Base-by-base conservation (phyloP, 2,113 vertebrate genomes). In the Melanerpes formicivorus region DNA sequence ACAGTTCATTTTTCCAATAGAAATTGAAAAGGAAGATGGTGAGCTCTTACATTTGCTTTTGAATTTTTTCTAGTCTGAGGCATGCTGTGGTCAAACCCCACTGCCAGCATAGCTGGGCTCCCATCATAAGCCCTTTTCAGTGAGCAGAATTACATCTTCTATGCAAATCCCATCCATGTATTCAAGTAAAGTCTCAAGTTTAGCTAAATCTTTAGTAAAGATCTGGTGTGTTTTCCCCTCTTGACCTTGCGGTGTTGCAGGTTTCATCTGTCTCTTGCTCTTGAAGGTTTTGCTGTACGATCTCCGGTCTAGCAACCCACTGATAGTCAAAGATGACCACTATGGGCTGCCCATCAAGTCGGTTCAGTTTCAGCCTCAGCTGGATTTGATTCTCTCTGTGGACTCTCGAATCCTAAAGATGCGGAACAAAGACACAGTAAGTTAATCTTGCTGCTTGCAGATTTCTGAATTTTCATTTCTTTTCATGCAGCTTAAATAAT, bases 391-490 rank as follows among this genome's bases (percentile, higher is more conserved):
- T 76, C 95, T 99, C 88, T 99, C 99, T 16, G 97, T 99, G 2
- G 99, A 99, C 96, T 98, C 99, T 29, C 98, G 99, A 94, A 99
- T 99, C 78, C 97, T 99, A 93, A 99, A 99, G 97, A 98, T 99
- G 95, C 99, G 99, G 99, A 98, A 99, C 96, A 99, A 98, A 97
- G 98, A 99, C 89, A 98, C 97, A 1, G 99, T 99, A 97, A 94
- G 98, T 52, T 70, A 78, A 30, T 74, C 18, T 56, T 92, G 48
- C 27, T 56, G 25, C 25, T 46, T 70, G 93, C 19, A 50, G 8
- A 32, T 75, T 46, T 77, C 73, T 34, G 1, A 25, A 5, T 40
- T 70, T 84, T 87, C 56, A 26, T 11, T 90, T 78, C 32, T 2
- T 62, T 71, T 8, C 9, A 21, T 62, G 26, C 48, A 48, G 14